These are phyloP conservation scores for Metellina segmentata DNA, from an alignment of 2,888 invertebrate species.

Conservation along the genomic window DNA sequence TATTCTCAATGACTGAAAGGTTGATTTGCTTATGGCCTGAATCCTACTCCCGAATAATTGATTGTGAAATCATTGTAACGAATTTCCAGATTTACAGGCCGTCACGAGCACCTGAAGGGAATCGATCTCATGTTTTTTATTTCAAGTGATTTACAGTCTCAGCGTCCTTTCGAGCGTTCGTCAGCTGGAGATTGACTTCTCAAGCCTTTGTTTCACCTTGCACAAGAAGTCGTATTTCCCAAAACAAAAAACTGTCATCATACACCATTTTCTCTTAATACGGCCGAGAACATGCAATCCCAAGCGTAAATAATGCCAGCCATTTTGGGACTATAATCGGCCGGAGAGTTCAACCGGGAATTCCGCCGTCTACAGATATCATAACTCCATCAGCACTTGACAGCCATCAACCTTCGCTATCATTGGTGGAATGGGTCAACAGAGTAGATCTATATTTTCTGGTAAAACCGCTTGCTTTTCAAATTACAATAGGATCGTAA, in stretches of 20 bases:
- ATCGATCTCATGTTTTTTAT: slow-evolving; percentile 17
- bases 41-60: no score
- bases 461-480: slow-evolving; percentile 58
- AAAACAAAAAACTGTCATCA: slow-evolving; percentile 63
- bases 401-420: slow-evolving; percentile 68
- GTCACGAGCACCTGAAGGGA: background rate
- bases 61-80: slow-evolving; percentile 15
- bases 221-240: slow-evolving; percentile 62
- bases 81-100: background rate
- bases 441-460: slow-evolving; percentile 57
- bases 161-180: slow-evolving; percentile 33
- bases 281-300: slow-evolving; percentile 60
- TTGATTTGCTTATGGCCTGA: no score
- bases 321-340: slow-evolving; percentile 60
- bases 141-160: slow-evolving; percentile 49
- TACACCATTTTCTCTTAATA: slow-evolving; percentile 72
- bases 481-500: slow-evolving; percentile 74
- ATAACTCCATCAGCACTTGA: slow-evolving; percentile 70
- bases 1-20: no score
- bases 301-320: slow-evolving; percentile 73
- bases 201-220: slow-evolving; percentile 67
- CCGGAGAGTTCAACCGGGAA: slow-evolving; percentile 60
- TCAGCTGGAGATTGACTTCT: slow-evolving; percentile 32
- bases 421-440: slow-evolving; percentile 68
- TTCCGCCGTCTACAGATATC: slow-evolving; percentile 57